A percentile compares a stretch with the other conserved stretches of the same genome.
Conservation (phyloP, 2,888 invertebrate species). For the Cetonia aurata region DNA sequence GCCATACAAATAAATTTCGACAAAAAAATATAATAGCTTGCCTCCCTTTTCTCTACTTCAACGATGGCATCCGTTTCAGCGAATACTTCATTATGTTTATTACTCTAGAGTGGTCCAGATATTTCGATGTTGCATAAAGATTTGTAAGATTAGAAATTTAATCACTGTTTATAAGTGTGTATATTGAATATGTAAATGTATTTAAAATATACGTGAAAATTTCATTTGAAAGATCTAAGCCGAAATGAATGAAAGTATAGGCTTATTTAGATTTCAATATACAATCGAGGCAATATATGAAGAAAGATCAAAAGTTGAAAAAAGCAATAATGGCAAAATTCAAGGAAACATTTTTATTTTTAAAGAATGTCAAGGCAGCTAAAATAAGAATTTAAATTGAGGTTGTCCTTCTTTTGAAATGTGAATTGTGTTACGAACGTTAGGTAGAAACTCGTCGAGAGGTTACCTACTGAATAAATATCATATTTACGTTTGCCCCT, state of each 20-base stretch:
- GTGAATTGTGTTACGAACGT: constrained; percentile 43
- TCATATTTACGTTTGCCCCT: constrained; percentile 58
- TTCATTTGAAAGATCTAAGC: too few species aligned
- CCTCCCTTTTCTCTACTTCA: constrained; percentile 11
- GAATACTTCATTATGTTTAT: constrained; percentile 28
- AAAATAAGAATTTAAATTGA: background rate
- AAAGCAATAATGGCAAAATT: too few species aligned
- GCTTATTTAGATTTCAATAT: too few species aligned
- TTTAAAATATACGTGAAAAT: too few species aligned
- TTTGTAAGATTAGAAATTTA: too few species aligned
- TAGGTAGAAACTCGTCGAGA: constrained; percentile 55
- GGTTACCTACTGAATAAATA: constrained; percentile 60
- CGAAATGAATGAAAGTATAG: too few species aligned
- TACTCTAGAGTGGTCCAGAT: constrained; percentile 21
- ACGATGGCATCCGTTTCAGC: constrained; percentile 16
- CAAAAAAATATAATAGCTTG: constrained; percentile 28
- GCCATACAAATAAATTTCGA: constrained; percentile 31
- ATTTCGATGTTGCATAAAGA: background rate
- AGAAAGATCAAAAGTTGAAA: too few species aligned
- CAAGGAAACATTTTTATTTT: too few species aligned
- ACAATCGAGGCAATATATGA: too few species aligned
- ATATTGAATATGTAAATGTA: too few species aligned
- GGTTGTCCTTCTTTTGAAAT: constrained; percentile 11
- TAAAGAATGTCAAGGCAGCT: background rate
- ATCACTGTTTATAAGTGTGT: too few species aligned